Percentiles rank a stretch among this genome's conserved stretches.
Conservation (phyloP, 2,888 invertebrate genomes). For the Mimas tiliae region DNA sequence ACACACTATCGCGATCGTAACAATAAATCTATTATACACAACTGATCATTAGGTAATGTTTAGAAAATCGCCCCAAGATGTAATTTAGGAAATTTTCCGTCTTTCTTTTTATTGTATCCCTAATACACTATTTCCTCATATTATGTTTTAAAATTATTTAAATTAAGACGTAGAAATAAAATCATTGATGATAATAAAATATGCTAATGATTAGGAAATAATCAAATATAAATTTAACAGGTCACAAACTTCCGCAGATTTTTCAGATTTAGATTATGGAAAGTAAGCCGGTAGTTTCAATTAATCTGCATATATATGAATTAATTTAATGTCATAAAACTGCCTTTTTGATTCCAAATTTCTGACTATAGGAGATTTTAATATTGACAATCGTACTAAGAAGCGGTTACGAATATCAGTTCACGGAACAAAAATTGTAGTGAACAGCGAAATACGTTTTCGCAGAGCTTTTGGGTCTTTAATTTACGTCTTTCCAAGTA, state of each 20-base stretch:
- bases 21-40: too few relatives aligned
- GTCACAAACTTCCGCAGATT: slow-evolving; percentile 3
- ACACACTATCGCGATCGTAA: too few relatives aligned
- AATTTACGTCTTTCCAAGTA: too few relatives aligned
- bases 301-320: slow-evolving; percentile 1
- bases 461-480: too few relatives aligned
- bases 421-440: neutral
- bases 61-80: too few relatives aligned
- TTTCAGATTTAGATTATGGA: slow-evolving; percentile 14
- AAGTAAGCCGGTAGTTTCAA: slow-evolving; percentile 29
- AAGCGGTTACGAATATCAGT: neutral
- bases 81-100: too few relatives aligned
- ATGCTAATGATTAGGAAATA: neutral
- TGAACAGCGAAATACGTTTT: too few relatives aligned
- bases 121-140: neutral
- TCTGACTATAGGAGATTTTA: neutral
- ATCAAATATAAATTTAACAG: neutral
- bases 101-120: too few relatives aligned
- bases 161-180: neutral
- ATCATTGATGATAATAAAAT: neutral
- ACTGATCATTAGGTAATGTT: too few relatives aligned
- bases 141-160: neutral
- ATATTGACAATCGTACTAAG: neutral
- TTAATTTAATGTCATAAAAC: neutral
- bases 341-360: neutral